Conservation (phyloP, 2,888 invertebrate genomes). For the Itoplectis maculator region DNA sequence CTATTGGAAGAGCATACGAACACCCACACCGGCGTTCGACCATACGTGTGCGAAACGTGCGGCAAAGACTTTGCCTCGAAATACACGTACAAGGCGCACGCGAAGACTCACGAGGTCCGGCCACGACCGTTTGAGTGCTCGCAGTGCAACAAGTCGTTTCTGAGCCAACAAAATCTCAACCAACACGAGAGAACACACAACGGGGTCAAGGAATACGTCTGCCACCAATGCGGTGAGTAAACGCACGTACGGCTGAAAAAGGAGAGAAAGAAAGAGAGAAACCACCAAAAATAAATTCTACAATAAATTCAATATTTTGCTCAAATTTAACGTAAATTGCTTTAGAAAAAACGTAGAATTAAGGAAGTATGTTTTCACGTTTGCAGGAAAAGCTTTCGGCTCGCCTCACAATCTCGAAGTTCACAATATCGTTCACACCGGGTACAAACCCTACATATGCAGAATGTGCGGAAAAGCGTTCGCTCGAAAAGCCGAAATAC, state of each 20-base stretch:
- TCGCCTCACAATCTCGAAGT: constrained; percentile 91
- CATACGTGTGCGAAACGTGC: constrained; percentile 89
- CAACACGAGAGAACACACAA: constrained; percentile 92
- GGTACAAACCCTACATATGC: constrained; percentile 90
- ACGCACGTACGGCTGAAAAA: background rate
- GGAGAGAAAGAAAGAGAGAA: background rate
- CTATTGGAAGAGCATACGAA: constrained; percentile 91
- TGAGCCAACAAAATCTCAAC: constrained; percentile 90
- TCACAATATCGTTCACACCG: constrained; percentile 92
- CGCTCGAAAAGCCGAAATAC: constrained; percentile 91
- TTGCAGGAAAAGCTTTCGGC: constrained; percentile 90
- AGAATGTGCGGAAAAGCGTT: constrained; percentile 90
- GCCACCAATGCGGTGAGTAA: constrained; percentile 88
- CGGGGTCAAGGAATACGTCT: constrained; percentile 89
- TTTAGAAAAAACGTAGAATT: background rate
- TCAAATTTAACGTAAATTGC: background rate
- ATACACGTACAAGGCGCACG: constrained; percentile 91
- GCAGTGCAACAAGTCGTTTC: constrained; percentile 90
- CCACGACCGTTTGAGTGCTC: constrained; percentile 90
- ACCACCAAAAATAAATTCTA: no score
- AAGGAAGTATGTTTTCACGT: constrained; percentile 22
- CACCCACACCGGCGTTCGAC: constrained; percentile 89
- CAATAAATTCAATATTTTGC: background rate
- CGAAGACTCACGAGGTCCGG: constrained; percentile 90
- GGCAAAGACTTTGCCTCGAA: constrained; percentile 92